A percentile compares a stretch with the other conserved stretches of the same genome.
These are phyloP conservation scores for Eledona agricola DNA, from an alignment of 2,888 invertebrate species.

Conservation along the genomic window DNA sequence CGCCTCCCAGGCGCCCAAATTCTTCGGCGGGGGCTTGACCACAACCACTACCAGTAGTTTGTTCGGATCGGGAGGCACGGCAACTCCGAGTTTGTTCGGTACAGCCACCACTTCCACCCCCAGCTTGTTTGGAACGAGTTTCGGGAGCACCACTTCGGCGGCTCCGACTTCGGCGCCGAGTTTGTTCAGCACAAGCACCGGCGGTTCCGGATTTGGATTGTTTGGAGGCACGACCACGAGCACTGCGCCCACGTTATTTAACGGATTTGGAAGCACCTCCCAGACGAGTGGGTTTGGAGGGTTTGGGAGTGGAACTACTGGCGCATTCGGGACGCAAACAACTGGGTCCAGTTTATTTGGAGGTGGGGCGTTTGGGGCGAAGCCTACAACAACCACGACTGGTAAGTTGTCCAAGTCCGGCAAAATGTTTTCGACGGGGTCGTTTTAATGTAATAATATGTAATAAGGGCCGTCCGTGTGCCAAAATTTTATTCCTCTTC, in stretches of 20 bases:
- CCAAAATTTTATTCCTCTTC: too few relatives aligned
- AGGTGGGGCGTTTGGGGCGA: conserved; percentile 51
- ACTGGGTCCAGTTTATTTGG: conserved; percentile 61
- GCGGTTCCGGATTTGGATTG: conserved; percentile 52
- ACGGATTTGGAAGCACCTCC: conserved; percentile 58
- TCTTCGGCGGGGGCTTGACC: conserved; percentile 48
- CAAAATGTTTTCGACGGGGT: too few relatives aligned
- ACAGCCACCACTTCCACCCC: conserved; percentile 50
- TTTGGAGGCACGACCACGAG: conserved; percentile 55
- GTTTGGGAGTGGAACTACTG: conserved; percentile 60
- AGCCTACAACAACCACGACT: conserved; percentile 59
- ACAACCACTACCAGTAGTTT: conserved; percentile 50
- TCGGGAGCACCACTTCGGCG: conserved; percentile 53
- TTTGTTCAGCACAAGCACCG: conserved; percentile 48
- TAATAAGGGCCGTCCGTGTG: too few relatives aligned
- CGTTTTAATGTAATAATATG: too few relatives aligned
- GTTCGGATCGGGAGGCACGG: conserved; percentile 53
- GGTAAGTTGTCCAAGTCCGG: too few relatives aligned
- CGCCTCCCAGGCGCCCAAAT: conserved; percentile 59
- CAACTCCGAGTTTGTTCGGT: conserved; percentile 62
- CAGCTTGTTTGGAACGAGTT: conserved; percentile 56
- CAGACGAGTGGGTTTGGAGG: conserved; percentile 60
- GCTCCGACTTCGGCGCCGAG: conserved; percentile 40
- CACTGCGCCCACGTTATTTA: conserved; percentile 53
- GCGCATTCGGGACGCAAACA: conserved; percentile 53